Conservation (phyloP, 92 coral and sea anemone species). For the Epizoanthus ramosus region DNA sequence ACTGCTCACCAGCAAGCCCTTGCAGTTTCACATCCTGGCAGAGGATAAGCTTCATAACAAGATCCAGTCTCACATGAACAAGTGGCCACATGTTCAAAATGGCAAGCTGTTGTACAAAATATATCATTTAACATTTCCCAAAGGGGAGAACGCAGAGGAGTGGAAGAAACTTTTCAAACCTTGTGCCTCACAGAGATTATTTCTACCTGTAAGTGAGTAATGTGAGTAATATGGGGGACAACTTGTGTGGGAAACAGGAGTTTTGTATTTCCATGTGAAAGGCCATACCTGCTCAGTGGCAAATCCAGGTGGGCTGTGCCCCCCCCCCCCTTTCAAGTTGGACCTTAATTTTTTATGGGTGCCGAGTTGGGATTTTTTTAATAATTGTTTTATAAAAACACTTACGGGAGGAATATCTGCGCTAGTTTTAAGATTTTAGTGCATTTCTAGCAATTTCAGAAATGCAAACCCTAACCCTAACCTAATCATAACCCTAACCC, state of each 20-base stretch:
- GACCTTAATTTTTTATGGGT: too few species aligned
- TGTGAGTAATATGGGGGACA: not conserved
- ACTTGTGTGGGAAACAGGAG: not conserved
- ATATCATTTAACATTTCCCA: conserved; percentile 76
- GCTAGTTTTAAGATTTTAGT: too few species aligned
- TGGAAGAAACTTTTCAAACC: conserved; percentile 94
- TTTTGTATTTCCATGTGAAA: not conserved
- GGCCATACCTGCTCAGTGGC: not conserved
- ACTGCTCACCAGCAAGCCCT: conserved; percentile 69
- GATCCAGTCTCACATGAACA: conserved; percentile 47
- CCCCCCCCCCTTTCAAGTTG: too few species aligned
- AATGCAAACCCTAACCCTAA: too few species aligned
- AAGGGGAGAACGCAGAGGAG: conserved; percentile 56
- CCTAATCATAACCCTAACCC: too few species aligned
- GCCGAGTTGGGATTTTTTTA: too few species aligned
- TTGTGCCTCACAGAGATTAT: conserved; percentile 93
- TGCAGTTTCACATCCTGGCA: conserved; percentile 82
- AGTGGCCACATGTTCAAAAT: conserved; percentile 61
- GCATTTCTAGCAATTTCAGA: too few species aligned
- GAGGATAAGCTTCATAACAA: conserved; percentile 73
- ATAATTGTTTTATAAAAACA: too few species aligned
- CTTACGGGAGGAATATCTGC: too few species aligned
- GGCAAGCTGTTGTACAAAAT: conserved; percentile 71
- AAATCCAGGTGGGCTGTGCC: too few species aligned
- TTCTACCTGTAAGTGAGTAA: conserved; percentile 75